Base-by-base conservation (phyloP, 2,888 invertebrate species). In the Polyommatus iphigenia region DNA sequence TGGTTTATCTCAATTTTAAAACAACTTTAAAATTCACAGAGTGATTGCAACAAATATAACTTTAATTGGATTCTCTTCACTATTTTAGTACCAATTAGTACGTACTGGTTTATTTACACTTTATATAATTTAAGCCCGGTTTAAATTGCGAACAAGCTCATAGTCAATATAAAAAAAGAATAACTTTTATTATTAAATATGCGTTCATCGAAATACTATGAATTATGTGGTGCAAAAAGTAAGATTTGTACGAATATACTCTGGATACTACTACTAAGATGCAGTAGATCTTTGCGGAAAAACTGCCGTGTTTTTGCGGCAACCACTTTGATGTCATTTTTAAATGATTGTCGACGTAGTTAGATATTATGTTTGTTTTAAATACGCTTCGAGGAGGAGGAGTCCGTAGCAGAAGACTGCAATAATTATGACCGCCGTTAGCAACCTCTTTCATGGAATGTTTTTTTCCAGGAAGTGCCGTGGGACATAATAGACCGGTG, bases 401-500 rank as follows among this genome's bases (percentile, higher is more conserved):
- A n/a, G 10, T 46, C 46, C 46, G 10, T 0, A 46, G 3, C 8
- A 46, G 10, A 10, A 46, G 10, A 10, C 18, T 18, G 5, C 54
- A 54, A 18, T 46, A 46, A 10, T 46, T 46, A 46, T 46, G 13
- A 41, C 41, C 10, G 13, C 29, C 7, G 24, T 13, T 13, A 1
- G 46, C 46, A 72, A 72, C n/a, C 4, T 8, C 32, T 41, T 32
- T 15, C 10, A 20, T 13, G 3, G 10, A 24, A 62, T 62, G 10
- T 91, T 46, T 72, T 72, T 91, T 32, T 75, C 77, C 71, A 96
- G 87, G 96, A 96, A 88, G 95, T 96, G 81, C 96, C 96, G 80
- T 96, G 96, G 96, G 96, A 96, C 84, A 95, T 96, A 87, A 95
- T 97, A 84, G 97, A 97, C 89, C 94, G 97, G 67, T 96, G 97